Conservation (phyloP, 2,797 vertebrate species). For the Phrynocephalus vlangalii region DNA sequence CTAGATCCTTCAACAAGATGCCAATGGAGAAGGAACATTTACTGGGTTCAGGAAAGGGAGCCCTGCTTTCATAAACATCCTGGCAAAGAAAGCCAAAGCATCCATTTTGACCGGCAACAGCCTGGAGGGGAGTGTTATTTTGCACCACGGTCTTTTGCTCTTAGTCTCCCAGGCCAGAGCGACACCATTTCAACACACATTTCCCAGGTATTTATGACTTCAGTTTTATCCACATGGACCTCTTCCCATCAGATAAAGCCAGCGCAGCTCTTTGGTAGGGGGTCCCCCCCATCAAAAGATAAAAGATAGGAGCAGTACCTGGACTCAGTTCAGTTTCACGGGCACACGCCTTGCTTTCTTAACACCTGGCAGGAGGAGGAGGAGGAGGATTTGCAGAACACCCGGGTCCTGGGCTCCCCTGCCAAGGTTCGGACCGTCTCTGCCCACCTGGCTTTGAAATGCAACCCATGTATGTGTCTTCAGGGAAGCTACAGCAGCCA, state of each 20-base stretch:
- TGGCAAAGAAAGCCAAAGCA: neutral
- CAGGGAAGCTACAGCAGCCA: neutral
- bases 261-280: neutral
- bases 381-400: neutral
- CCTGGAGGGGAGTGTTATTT: neutral
- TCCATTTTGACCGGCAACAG: too few relatives aligned
- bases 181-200: neutral
- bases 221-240: neutral
- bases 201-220: neutral
- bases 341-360: neutral
- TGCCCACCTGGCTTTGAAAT: conserved; percentile 4
- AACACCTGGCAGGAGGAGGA: neutral
- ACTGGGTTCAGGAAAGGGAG: too few relatives aligned
- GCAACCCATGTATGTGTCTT: neutral
- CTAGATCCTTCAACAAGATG: neutral
- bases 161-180: too few relatives aligned
- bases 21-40: neutral
- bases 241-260: conserved; percentile 14
- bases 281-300: neutral
- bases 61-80: neutral
- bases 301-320: neutral
- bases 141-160: neutral
- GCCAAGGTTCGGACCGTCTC: neutral
- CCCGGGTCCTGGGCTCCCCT: neutral
- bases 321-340: neutral